Evolutionary conservation across 2,797 vertebrate genomes (phyloP).

Genomic region (Holocentrus rufus): DNA sequence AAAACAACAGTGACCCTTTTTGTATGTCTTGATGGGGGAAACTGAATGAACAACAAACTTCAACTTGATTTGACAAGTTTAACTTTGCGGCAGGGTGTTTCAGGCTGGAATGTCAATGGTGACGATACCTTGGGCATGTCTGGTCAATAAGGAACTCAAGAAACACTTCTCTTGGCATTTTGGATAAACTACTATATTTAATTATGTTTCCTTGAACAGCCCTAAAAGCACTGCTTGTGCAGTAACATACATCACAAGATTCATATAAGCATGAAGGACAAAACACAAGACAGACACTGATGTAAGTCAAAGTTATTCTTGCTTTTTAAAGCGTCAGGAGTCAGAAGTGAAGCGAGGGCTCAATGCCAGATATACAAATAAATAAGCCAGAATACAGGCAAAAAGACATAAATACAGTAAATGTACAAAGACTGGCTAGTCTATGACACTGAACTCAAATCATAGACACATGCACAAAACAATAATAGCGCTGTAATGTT

Average conservation of each 20-base stretch:
- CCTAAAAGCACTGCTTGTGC: conserved; percentile 56
- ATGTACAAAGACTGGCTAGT: conserved; percentile 58
- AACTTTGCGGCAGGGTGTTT: not conserved
- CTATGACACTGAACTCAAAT: conserved; percentile 47
- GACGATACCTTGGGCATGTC: not conserved
- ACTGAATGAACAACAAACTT: not conserved
- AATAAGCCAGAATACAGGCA: conserved; percentile 72
- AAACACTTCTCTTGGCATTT: conserved; percentile 21
- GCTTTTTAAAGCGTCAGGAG: conserved; percentile 31
- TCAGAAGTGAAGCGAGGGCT: conserved; percentile 46
- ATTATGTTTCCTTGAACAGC: conserved; percentile 60
- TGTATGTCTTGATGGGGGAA: conserved; percentile 16
- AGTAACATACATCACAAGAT: conserved; percentile 42
- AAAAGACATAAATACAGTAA: conserved; percentile 70
- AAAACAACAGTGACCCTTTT: conserved; percentile 27
- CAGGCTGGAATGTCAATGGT: not conserved
- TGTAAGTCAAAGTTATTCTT: conserved; percentile 59
- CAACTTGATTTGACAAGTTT: conserved; percentile 27
- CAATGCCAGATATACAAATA: conserved; percentile 72
- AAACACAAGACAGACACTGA: conserved; percentile 59
- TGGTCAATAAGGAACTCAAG: conserved; percentile 11
- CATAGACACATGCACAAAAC: conserved; percentile 42
- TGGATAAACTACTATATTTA: conserved; percentile 69
- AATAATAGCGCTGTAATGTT: conserved; percentile 47
- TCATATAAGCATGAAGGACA: conserved; percentile 39